Evolutionary conservation across 2,797 vertebrate genomes (phyloP).

Genomic region (Anguilla megastoma): DNA sequence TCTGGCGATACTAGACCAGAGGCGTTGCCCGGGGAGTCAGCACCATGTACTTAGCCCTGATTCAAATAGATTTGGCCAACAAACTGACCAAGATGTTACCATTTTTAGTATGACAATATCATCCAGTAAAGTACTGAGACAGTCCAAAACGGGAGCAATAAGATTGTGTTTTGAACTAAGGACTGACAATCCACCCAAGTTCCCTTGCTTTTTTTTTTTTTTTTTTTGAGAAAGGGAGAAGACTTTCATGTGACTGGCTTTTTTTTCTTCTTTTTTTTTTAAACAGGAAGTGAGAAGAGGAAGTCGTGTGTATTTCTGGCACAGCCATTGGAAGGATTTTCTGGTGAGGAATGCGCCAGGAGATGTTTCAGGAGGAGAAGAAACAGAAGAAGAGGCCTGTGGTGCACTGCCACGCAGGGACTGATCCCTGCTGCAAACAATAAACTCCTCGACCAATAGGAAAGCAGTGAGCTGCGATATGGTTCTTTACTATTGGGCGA

Average conservation of each 20-base stretch:
- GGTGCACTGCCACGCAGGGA: background rate
- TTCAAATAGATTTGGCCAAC: background rate
- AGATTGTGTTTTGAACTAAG: conserved; percentile 9
- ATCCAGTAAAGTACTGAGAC: background rate
- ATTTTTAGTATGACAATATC: conserved; percentile 2
- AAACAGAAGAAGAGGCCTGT: background rate
- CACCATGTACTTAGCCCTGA: conserved; percentile 12
- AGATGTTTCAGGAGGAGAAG: conserved; percentile 7
- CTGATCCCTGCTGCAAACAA: background rate
- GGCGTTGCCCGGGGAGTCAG: conserved; percentile 7
- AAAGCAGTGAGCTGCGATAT: background rate
- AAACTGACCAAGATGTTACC: conserved; percentile 10
- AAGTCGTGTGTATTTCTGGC: conserved; percentile 20
- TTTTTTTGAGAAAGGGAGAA: conserved; percentile 14
- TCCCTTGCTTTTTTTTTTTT: background rate
- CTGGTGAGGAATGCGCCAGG: background rate
- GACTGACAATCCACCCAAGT: background rate
- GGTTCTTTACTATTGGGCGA: background rate
- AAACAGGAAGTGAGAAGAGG: conserved; percentile 11
- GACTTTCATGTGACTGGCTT: background rate
- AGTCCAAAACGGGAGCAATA: conserved; percentile 6
- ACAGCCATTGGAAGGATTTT: conserved; percentile 12
- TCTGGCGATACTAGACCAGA: conserved; percentile 14
- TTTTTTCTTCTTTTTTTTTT: background rate
- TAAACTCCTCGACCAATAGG: background rate